Conservation (phyloP, 92 coral and sea anemone species). For the Phymanthus crucifer region DNA sequence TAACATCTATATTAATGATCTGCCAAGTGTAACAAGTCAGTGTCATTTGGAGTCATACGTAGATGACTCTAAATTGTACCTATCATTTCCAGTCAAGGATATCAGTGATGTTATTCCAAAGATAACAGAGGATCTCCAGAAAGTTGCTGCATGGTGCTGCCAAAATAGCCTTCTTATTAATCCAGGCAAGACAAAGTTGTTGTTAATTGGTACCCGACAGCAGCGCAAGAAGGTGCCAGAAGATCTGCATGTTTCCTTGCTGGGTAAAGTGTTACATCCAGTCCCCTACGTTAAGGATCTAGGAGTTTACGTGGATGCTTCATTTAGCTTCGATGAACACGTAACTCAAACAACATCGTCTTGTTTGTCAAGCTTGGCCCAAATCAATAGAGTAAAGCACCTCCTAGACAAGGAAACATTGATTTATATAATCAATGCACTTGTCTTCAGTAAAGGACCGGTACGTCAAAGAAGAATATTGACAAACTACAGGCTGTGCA, state of each 20-base stretch:
- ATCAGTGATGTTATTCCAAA: no score
- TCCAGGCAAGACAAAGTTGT: conserved; percentile 31
- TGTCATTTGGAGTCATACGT: conserved; percentile 16
- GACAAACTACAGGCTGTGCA: conserved; percentile 19
- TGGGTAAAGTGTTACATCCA: background rate
- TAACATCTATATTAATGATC: conserved; percentile 14
- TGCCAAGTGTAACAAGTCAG: conserved; percentile 23
- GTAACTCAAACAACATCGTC: conserved; percentile 7
- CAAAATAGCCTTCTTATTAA: conserved; percentile 34
- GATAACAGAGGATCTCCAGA: conserved; percentile 20
- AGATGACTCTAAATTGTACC: conserved; percentile 32
- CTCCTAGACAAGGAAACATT: background rate
- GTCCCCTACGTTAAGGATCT: no score
- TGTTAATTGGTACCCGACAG: conserved; percentile 7
- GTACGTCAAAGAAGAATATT: conserved; percentile 32
- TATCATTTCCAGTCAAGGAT: conserved; percentile 25
- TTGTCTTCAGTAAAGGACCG: conserved; percentile 34
- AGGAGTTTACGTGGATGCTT: background rate
- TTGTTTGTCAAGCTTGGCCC: conserved; percentile 12
- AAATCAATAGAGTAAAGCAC: conserved; percentile 14
- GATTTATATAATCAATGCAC: conserved; percentile 22
- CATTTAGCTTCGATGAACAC: background rate
- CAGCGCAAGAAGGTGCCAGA: background rate
- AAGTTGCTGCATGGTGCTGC: conserved; percentile 42
- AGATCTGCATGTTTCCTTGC: conserved; percentile 3